Evolutionary conservation across 2,888 invertebrate genomes (phyloP), one percentile per base, ranked within the genome.

Genomic region (Entomobrya multifasciata): DNA sequence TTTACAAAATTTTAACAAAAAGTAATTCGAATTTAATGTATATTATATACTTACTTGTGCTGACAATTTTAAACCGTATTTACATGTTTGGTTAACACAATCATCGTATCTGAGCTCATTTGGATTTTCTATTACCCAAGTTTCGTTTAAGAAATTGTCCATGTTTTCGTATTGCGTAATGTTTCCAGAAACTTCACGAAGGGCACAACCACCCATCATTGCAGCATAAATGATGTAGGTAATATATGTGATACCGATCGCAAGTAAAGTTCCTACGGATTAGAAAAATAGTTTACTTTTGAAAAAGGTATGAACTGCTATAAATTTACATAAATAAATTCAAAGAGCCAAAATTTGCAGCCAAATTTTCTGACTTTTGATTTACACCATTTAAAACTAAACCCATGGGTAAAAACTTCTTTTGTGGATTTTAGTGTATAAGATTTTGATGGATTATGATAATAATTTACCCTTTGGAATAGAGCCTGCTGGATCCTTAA

Each of bases 241-340:
- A 1, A 93, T 52, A 8, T 94, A 93, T 0, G 94, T 94, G 11
- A 94, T 92, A 1, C 92, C 65, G 78, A 95, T 95, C 47, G 94
- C 94, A 20, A 93, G 89, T 36, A 95, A 92, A 0, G 95, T 95
- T 47, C 95, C 95, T 86, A 93, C 92, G n/a, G n/a, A n/a, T n/a
- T n/a, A n/a, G n/a, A n/a, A n/a, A n/a, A n/a, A n/a, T n/a, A n/a
- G n/a, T n/a, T n/a, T n/a, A n/a, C n/a, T n/a, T n/a, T n/a, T n/a
- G n/a, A n/a, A n/a, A n/a, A n/a, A n/a, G n/a, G n/a, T n/a, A n/a
- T n/a, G n/a, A n/a, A n/a, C n/a, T n/a, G n/a, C n/a, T n/a, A n/a
- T n/a, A n/a, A n/a, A n/a, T n/a, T n/a, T n/a, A n/a, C n/a, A n/a
- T n/a, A n/a, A n/a, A n/a, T n/a, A n/a, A n/a, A n/a, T n/a, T n/a